Evolutionary conservation across 2,797 vertebrate species (phyloP).

Genomic region (Rhynchonycteris naso): DNA sequence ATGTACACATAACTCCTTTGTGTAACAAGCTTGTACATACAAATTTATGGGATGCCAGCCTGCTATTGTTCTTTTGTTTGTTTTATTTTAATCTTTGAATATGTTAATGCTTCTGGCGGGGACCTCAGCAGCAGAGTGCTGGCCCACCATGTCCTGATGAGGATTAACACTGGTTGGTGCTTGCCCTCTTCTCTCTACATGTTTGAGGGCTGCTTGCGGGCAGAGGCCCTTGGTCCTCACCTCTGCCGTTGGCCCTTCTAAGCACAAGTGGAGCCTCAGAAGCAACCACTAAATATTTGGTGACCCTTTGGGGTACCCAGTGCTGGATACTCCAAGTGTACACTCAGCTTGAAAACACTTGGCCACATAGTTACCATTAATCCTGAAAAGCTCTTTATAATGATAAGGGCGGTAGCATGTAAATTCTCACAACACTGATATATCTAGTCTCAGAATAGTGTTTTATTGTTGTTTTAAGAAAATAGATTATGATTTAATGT

Average conservation of each 20-base stretch:
- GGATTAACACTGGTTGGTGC: not conserved
- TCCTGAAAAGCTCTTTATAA: constrained; percentile 21
- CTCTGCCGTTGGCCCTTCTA: not conserved
- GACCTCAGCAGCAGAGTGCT: not conserved
- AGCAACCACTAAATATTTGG: not conserved
- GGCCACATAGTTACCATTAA: not conserved
- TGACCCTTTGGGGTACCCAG: not conserved
- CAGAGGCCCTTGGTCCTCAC: not conserved
- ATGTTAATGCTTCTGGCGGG: not conserved
- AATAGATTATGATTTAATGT: constrained; percentile 34
- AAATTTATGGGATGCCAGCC: not conserved
- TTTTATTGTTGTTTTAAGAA: not conserved
- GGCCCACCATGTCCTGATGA: not conserved
- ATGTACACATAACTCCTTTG: not conserved
- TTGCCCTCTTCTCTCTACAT: not conserved
- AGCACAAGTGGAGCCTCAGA: not conserved
- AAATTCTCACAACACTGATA: not conserved
- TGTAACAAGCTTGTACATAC: not conserved
- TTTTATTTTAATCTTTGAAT: not conserved
- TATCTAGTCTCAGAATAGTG: not conserved
- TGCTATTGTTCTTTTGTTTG: not conserved
- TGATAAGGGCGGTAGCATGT: not conserved
- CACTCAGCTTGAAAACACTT: not conserved
- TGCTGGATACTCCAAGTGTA: not conserved
- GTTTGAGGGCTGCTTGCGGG: not conserved